Evolutionary conservation across 2,888 invertebrate species (phyloP).

Genomic region (Dryobotodes eremita): DNA sequence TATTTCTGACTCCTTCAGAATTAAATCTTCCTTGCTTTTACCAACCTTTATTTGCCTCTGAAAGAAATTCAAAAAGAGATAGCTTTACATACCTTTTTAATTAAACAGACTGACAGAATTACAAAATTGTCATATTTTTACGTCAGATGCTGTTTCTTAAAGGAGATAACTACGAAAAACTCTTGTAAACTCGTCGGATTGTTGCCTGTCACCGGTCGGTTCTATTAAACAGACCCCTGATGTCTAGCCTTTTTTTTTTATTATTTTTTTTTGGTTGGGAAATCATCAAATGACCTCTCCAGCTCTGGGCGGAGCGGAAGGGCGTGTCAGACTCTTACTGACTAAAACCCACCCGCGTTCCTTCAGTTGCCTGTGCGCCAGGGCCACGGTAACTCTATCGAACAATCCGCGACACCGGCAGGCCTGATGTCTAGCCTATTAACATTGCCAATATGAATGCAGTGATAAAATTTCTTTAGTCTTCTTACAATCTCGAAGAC

Average conservation of each 20-base stretch:
- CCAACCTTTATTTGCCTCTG: neutral
- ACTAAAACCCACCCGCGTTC: too few relatives aligned
- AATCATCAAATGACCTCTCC: too few relatives aligned
- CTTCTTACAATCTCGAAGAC: neutral
- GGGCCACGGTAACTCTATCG: too few relatives aligned
- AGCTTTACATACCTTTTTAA: neutral
- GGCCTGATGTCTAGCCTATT: neutral
- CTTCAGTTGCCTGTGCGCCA: too few relatives aligned
- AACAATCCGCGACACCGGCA: too few relatives aligned
- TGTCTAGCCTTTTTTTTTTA: too few relatives aligned
- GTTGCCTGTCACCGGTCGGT: too few relatives aligned
- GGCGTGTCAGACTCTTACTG: too few relatives aligned
- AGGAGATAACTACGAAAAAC: neutral
- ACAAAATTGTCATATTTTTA: neutral
- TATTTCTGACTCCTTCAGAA: neutral
- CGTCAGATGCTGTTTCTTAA: neutral
- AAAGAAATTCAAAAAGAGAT: neutral
- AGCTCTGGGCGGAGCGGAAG: too few relatives aligned
- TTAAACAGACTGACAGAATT: neutral
- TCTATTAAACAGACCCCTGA: neutral
- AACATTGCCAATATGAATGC: too few relatives aligned
- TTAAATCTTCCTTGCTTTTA: neutral
- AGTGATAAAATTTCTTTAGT: neutral
- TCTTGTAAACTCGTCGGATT: neutral
- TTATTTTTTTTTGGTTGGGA: too few relatives aligned